Percentiles rank a stretch among this genome's conserved stretches.
phyloP scores from a whole-genome alignment of 2,797 vertebrate species.

The Gephyroberyx darwinii region DNA sequence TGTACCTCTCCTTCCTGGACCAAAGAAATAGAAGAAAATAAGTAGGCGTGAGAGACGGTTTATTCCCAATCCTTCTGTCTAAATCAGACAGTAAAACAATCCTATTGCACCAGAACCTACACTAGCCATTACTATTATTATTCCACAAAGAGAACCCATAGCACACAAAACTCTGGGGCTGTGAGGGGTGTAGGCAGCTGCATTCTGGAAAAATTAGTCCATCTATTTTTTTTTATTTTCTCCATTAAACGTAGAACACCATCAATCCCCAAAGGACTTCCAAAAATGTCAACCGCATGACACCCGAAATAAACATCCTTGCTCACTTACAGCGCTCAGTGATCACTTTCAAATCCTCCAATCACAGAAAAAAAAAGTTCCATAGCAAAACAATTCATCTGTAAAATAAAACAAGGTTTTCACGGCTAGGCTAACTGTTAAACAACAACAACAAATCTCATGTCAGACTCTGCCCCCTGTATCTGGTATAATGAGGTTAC shows the following conservation, averaged over 20 bases:
- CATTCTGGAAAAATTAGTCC: conserved; percentile 44
- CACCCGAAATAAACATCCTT: conserved; percentile 38
- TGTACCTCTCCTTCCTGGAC: conserved; percentile 49
- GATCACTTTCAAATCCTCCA: conserved; percentile 60
- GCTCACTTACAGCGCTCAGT: conserved; percentile 55
- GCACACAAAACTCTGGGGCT: conserved; percentile 48
- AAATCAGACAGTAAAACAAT: conserved; percentile 61
- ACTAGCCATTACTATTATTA: conserved; percentile 68
- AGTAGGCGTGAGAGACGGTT: conserved; percentile 59
- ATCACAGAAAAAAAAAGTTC: conserved; percentile 58
- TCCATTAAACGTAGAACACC: conserved; percentile 33
- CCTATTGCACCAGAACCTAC: conserved; percentile 75
- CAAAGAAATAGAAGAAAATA: conserved; percentile 56
- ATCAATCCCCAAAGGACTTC: conserved; percentile 42
- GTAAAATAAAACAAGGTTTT: conserved; percentile 30
- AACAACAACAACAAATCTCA: conserved; percentile 53
- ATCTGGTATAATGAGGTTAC: conserved; percentile 49
- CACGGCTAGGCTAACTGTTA: conserved; percentile 61
- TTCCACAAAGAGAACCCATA: conserved; percentile 61
- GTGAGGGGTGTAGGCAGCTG: conserved; percentile 54
- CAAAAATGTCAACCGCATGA: conserved; percentile 54
- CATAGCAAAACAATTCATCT: conserved; percentile 50
- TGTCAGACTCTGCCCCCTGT: conserved; percentile 43
- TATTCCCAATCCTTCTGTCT: conserved; percentile 62
- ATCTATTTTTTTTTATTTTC: conserved; percentile 29